Base-by-base conservation (phyloP, 92 coral and sea anemone species). In the Isaurus tuberculatus region DNA sequence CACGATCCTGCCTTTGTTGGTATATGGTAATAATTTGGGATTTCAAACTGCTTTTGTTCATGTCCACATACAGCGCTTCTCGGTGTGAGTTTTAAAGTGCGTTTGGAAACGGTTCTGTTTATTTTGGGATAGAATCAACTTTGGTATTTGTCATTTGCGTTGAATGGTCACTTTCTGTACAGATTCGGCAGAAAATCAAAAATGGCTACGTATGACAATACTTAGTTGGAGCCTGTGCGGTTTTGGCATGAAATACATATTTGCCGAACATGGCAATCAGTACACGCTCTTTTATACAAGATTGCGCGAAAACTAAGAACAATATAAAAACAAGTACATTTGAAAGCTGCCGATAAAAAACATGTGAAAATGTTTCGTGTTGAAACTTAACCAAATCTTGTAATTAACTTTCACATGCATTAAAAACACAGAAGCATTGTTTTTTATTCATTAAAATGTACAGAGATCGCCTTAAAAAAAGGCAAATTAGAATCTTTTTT, bases 11-110 rank as follows among this genome's bases (percentile, higher is more conserved):
- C 14, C n/a, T 42, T 77, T 30, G 26, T 55, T 77, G 33, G 70
- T 77, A 33, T 60, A 77, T 61, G 69, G 49, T 15, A 77, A 77
- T 40, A 33, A 51, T 77, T 57, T 42, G 53, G 33, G 64, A 13
- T 77, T 77, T 40, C 11, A 40, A 74, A 77, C 68, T 58, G 64
- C 8, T 77, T 77, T 77, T 77, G 40, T 55, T 77, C 70, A 27
- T 77, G 82, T 77, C 34, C 30, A 16, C 33, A 4, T 32, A 5
- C 19, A 1, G 81, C 49, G 64, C 7, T 9, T 22, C 20, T 27
- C 49, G 26, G 53, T 58, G 23, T 10, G 58, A 65, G 64, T 42
- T 57, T 31, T 15, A 36, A 36, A 72, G 30, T n/a, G 25, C 75
- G 14, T 33, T 20, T 9, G 25, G 3, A 69, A 69, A 32, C 36